phyloP scores from a whole-genome alignment of 2,113 vertebrate genomes.

The Microcebus tavaratra region DNA sequence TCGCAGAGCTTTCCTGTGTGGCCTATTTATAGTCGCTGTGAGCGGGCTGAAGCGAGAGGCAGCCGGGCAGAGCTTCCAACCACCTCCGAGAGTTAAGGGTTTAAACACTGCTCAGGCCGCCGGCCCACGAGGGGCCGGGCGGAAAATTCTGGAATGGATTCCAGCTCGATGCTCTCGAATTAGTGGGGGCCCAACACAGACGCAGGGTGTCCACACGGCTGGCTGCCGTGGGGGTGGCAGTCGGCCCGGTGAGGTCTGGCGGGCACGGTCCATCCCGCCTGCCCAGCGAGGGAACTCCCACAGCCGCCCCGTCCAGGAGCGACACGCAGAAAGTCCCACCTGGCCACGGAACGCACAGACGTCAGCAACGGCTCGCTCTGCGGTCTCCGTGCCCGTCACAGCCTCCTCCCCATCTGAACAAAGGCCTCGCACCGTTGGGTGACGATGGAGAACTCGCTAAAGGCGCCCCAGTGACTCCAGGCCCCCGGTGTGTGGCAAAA shows the following conservation, averaged over 20 bases:
- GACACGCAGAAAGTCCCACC: accelerated
- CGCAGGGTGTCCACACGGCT: not conserved
- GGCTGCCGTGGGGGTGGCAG: not conserved
- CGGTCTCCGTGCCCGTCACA: too few relatives aligned
- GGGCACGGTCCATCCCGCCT: not conserved
- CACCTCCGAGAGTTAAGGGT: not conserved
- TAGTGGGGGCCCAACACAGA: not conserved
- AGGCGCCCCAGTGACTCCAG: not conserved
- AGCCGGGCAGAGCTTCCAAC: not conserved
- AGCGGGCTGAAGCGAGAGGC: not conserved
- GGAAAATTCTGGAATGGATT: not conserved
- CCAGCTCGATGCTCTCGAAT: not conserved
- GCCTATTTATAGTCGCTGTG: not conserved
- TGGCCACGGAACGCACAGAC: not conserved
- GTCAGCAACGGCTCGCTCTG: accelerated
- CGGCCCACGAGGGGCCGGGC: not conserved
- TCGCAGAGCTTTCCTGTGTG: not conserved
- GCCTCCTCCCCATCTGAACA: not conserved
- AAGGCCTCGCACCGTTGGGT: not conserved
- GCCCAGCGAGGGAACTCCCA: too few relatives aligned
- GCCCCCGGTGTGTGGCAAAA: too few relatives aligned
- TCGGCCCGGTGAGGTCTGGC: accelerated
- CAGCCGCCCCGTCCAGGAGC: not conserved
- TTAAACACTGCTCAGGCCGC: not conserved
- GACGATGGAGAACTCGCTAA: not conserved